Percentiles rank a stretch among this genome's conserved stretches.
Conservation (phyloP, 1,140 invertebrate genomes). For the Scaptodrosophila lebanonensis region DNA sequence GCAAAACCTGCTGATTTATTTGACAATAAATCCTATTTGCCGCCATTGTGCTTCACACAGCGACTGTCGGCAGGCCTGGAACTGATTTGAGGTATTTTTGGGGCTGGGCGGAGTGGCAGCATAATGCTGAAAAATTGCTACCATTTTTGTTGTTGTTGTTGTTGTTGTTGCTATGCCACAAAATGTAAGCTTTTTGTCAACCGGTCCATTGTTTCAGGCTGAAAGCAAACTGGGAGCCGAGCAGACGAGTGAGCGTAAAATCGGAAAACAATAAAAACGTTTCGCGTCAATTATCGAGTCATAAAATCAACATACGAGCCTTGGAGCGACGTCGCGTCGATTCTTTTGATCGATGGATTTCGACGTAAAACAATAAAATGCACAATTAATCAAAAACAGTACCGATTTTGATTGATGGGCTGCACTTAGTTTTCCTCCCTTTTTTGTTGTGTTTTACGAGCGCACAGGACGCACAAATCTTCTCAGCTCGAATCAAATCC, state of each 20-base stretch:
- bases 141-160: too few relatives aligned
- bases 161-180: constrained; percentile 38
- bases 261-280: constrained; percentile 54
- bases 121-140: constrained; percentile 47
- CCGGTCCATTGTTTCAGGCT: constrained; percentile 43
- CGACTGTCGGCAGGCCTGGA: too few relatives aligned
- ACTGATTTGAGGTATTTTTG: too few relatives aligned
- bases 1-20: too few relatives aligned
- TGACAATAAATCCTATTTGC: too few relatives aligned
- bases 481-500: constrained; percentile 12
- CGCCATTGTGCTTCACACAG: too few relatives aligned
- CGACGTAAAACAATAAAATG: constrained; percentile 68
- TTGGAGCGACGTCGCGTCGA: constrained; percentile 7
- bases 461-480: constrained; percentile 14
- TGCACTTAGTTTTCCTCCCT: constrained; percentile 60
- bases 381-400: constrained; percentile 70
- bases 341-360: constrained; percentile 61
- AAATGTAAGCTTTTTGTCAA: constrained; percentile 50
- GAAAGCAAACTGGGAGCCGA: background rate
- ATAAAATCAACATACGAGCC: constrained; percentile 62
- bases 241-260: background rate
- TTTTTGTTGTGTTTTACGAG: constrained; percentile 30
- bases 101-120: too few relatives aligned
- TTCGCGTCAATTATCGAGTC: constrained; percentile 72
- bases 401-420: constrained; percentile 62